Evolutionary conservation across 2,113 vertebrate species (phyloP).

Genomic region (Zosterops japonicus): DNA sequence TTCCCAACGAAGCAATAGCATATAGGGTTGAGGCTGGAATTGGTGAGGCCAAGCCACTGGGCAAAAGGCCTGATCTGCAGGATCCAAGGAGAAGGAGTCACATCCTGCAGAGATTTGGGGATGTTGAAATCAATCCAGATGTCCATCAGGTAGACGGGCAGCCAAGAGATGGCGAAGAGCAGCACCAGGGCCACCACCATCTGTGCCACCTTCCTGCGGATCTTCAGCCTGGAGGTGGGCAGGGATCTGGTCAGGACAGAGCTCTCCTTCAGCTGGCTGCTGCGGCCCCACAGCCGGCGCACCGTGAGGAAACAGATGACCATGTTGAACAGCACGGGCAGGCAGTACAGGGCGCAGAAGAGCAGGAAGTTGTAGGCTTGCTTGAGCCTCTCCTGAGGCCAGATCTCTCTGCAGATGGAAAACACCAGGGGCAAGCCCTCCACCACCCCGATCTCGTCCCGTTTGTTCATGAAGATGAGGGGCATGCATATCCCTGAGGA

Average conservation of each 20-base stretch:
- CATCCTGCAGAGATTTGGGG: slow-evolving; percentile 72
- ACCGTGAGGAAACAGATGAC: slow-evolving; percentile 87
- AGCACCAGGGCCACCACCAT: slow-evolving; percentile 90
- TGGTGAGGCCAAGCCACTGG: slow-evolving; percentile 91
- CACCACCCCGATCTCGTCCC: slow-evolving; percentile 81
- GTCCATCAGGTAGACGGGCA: slow-evolving; percentile 87
- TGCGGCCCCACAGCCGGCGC: slow-evolving; percentile 80
- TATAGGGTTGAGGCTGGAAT: slow-evolving; percentile 92
- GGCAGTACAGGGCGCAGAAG: slow-evolving; percentile 89
- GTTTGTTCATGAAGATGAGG: slow-evolving; percentile 86
- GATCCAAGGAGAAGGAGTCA: slow-evolving; percentile 80
- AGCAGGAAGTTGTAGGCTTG: slow-evolving; percentile 90
- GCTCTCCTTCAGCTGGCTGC: slow-evolving; percentile 71
- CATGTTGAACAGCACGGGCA: slow-evolving; percentile 90
- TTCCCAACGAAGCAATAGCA: slow-evolving; percentile 92
- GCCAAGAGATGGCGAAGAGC: slow-evolving; percentile 87
- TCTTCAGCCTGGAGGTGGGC: slow-evolving; percentile 83
- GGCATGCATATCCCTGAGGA: slow-evolving; percentile 87
- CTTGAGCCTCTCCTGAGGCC: slow-evolving; percentile 86
- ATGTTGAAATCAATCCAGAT: slow-evolving; percentile 86
- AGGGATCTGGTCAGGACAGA: slow-evolving; percentile 78
- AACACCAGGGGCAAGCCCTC: slow-evolving; percentile 76
- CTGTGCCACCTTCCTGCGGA: slow-evolving; percentile 87
- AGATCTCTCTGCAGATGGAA: slow-evolving; percentile 87
- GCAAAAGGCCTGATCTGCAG: slow-evolving; percentile 87